These are phyloP conservation scores for Pseudorasbora parva DNA, from an alignment of 2,113 vertebrate genomes.

Conservation along the genomic window DNA sequence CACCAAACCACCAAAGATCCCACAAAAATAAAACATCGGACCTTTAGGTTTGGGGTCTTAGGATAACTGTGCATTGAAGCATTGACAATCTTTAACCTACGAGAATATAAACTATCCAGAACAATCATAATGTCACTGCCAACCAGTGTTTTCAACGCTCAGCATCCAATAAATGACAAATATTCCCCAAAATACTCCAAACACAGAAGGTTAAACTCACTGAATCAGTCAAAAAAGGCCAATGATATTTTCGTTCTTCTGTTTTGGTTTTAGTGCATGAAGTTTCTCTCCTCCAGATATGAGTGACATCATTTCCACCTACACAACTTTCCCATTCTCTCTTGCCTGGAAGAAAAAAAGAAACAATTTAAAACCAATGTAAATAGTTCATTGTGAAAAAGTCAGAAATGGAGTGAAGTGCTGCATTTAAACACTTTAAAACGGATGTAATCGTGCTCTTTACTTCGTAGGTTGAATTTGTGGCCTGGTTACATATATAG, in stretches of 20 bases:
- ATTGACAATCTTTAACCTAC: neutral
- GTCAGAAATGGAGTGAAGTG: neutral
- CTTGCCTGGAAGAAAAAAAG: constrained; percentile 66
- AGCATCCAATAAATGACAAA: neutral
- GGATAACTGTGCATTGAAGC: neutral
- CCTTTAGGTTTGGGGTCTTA: neutral
- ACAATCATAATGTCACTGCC: neutral
- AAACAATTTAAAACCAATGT: neutral
- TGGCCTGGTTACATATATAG: constrained; percentile 23
- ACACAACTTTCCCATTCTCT: constrained; percentile 78
- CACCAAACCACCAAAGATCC: constrained; percentile 32
- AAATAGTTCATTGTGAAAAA: neutral
- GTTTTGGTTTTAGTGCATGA: constrained; percentile 65
- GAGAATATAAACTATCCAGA: neutral
- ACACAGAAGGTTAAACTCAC: constrained; percentile 1
- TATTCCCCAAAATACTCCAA: neutral
- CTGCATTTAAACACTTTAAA: neutral
- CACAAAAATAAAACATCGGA: neutral
- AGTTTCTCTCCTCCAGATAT: constrained; percentile 12
- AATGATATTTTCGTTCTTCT: constrained; percentile 49
- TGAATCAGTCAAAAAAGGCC: constrained; percentile 9
- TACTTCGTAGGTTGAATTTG: neutral
- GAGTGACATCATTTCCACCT: constrained; percentile 44
- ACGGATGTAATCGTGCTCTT: neutral
- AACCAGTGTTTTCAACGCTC: neutral